These are phyloP conservation scores for Panthera leo DNA, from an alignment of 2,113 vertebrate species.

Conservation along the genomic window DNA sequence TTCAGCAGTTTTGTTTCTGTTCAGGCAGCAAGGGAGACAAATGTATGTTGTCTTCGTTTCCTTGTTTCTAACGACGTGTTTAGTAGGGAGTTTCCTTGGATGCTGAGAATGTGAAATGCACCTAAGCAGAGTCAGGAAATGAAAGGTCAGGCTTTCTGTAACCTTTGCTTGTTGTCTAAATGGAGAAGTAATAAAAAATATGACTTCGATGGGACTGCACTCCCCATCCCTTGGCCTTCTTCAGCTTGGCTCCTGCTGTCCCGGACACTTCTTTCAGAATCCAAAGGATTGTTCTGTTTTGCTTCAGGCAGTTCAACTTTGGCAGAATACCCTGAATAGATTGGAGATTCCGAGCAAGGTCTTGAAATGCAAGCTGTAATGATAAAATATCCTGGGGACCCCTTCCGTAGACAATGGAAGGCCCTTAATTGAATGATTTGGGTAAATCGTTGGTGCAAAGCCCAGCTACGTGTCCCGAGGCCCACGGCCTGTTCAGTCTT, in stretches of 20 bases:
- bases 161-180: slow-evolving; percentile 31
- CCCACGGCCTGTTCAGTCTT: background rate
- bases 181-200: background rate
- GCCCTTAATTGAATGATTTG: background rate
- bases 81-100: slow-evolving; percentile 34
- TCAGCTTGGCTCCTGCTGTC: background rate
- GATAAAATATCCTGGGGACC: slow-evolving; percentile 29
- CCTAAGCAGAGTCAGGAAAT: slow-evolving; percentile 37
- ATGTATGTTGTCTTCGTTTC: slow-evolving; percentile 45
- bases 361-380: background rate
- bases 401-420: background rate
- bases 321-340: slow-evolving; percentile 1
- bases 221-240: background rate
- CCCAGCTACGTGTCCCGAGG: background rate
- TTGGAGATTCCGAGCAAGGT: background rate
- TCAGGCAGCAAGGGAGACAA: slow-evolving; percentile 61
- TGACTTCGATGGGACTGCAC: background rate
- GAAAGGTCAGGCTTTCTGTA: background rate
- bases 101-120: background rate
- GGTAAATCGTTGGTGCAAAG: background rate
- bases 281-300: slow-evolving; percentile 1
- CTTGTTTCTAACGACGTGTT: background rate
- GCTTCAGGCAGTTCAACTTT: slow-evolving; percentile 5
- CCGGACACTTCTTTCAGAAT: background rate
- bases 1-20: slow-evolving; percentile 64